Evolutionary conservation across 1,140 invertebrate genomes (phyloP).

Genomic region (Aradophagus sp.): DNA sequence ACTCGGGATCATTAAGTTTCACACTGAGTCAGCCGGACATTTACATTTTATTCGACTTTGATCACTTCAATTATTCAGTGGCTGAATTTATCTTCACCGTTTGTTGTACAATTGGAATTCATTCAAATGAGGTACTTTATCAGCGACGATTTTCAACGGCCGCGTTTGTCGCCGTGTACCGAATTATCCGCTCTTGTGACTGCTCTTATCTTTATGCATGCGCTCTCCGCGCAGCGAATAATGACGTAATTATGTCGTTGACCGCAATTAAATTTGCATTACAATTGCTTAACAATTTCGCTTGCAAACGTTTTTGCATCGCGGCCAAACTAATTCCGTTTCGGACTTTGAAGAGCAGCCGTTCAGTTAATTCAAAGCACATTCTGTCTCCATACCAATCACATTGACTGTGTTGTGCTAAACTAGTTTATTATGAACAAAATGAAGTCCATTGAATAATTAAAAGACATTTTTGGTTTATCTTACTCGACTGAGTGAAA

Average conservation of each 20-base stretch:
- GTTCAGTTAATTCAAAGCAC: too few relatives aligned
- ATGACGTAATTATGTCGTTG: constrained; percentile 42
- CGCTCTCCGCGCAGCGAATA: constrained; percentile 8
- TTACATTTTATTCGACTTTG: constrained; percentile 54
- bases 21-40: constrained; percentile 53
- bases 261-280: constrained; percentile 33
- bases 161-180: constrained; percentile 32
- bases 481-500: too few relatives aligned
- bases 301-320: too few relatives aligned
- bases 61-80: constrained; percentile 55
- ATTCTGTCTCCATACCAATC: too few relatives aligned
- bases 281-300: neutral
- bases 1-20: constrained; percentile 47
- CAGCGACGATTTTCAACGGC: constrained; percentile 34
- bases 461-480: too few relatives aligned
- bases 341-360: too few relatives aligned
- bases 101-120: constrained; percentile 44
- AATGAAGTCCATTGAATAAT: too few relatives aligned
- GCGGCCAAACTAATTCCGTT: too few relatives aligned
- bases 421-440: too few relatives aligned
- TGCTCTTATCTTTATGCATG: constrained; percentile 37
- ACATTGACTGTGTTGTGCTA: too few relatives aligned
- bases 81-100: constrained; percentile 53
- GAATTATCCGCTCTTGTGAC: constrained; percentile 20
- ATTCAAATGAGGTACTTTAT: constrained; percentile 49